These are phyloP conservation scores for Leucozona laternaria DNA, from an alignment of 2,888 invertebrate species.

Conservation along the genomic window DNA sequence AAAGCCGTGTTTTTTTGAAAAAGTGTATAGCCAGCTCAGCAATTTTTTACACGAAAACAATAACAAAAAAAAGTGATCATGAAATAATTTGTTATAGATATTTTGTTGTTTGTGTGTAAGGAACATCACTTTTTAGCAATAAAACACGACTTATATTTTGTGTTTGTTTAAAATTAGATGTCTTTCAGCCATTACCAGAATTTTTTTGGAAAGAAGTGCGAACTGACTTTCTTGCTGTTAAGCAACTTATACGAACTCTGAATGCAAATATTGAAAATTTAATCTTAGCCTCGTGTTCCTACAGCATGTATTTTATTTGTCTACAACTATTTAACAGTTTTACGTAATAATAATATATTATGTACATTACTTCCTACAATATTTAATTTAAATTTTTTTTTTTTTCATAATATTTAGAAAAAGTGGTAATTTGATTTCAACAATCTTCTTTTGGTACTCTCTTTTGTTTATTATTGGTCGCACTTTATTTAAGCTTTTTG, in stretches of 20 bases:
- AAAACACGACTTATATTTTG: too few species aligned
- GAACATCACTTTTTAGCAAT: too few species aligned
- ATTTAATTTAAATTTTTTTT: neutral
- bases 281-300: slow-evolving; percentile 87
- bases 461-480: slow-evolving; percentile 85
- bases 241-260: slow-evolving; percentile 86
- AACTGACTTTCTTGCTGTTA: slow-evolving; percentile 87
- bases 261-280: slow-evolving; percentile 87
- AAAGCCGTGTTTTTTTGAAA: too few species aligned
- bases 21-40: too few species aligned
- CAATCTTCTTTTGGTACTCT: slow-evolving; percentile 85
- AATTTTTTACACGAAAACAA: too few species aligned
- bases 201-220: slow-evolving; percentile 87
- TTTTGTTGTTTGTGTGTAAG: too few species aligned
- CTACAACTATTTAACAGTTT: slow-evolving; percentile 87
- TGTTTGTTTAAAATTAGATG: neutral
- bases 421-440: slow-evolving; percentile 82
- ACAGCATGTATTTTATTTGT: slow-evolving; percentile 90
- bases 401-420: slow-evolving; percentile 69
- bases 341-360: slow-evolving; percentile 77
- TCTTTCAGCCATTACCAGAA: slow-evolving; percentile 78
- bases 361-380: neutral
- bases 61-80: too few species aligned
- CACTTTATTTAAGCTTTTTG: slow-evolving; percentile 84
- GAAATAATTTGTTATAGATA: too few species aligned